Conservation (phyloP, 2,113 vertebrate species). For the Forbesichthys agassizii region DNA sequence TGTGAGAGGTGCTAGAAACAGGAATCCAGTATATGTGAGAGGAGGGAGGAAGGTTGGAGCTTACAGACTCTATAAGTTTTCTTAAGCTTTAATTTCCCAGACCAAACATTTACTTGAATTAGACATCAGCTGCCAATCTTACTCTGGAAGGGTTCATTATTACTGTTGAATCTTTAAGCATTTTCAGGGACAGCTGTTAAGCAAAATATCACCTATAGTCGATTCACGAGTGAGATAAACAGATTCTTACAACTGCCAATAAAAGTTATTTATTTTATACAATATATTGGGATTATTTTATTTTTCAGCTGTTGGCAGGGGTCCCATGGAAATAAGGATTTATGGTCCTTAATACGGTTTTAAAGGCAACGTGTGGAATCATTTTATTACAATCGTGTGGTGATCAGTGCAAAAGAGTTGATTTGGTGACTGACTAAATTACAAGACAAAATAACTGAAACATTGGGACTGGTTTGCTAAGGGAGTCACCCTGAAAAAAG, state of each 20-base stretch:
- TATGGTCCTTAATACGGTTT: slow-evolving; percentile 9
- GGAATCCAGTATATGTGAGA: not conserved
- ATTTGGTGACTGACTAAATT: slow-evolving; percentile 45
- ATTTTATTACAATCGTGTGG: not conserved
- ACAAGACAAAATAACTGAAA: not conserved
- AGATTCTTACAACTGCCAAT: slow-evolving; percentile 23
- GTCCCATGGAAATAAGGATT: not conserved
- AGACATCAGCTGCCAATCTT: slow-evolving; percentile 8
- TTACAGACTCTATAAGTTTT: not conserved
- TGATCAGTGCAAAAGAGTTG: slow-evolving; percentile 32
- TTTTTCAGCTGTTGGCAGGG: slow-evolving; percentile 9
- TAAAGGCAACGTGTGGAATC: slow-evolving; percentile 11
- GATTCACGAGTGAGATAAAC: slow-evolving; percentile 17
- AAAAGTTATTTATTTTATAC: slow-evolving; percentile 28
- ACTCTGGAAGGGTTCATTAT: not conserved
- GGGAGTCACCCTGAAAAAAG: too few species aligned
- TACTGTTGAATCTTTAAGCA: not conserved
- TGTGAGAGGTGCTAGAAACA: not conserved
- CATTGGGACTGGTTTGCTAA: too few species aligned
- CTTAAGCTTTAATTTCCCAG: not conserved
- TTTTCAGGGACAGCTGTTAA: slow-evolving; percentile 4
- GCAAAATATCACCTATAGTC: slow-evolving; percentile 4
- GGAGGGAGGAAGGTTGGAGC: not conserved
- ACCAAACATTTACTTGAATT: slow-evolving; percentile 2
- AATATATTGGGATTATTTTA: slow-evolving; percentile 8